These are phyloP conservation scores for Myrmecophaga tridactyla DNA, from an alignment of 2,113 vertebrate species.

Conservation along the genomic window DNA sequence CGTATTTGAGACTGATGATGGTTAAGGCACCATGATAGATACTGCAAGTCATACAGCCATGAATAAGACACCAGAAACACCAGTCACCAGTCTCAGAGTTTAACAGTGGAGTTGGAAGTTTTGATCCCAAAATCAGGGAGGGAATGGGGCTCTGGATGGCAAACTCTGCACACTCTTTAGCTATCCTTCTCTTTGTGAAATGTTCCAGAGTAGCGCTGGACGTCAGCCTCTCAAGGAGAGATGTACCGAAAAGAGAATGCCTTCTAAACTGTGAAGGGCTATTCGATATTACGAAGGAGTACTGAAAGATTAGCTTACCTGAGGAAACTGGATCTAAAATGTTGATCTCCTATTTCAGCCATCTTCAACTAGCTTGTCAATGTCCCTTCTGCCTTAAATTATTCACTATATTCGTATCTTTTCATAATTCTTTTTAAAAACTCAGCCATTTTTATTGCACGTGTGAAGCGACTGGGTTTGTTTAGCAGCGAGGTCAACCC, in stretches of 20 bases:
- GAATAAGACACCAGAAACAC: neutral
- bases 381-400: neutral
- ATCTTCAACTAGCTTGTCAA: neutral
- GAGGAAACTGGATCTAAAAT: neutral
- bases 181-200: neutral
- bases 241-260: neutral
- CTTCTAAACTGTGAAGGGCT: neutral
- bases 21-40: neutral
- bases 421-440: neutral
- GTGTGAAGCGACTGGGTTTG: neutral
- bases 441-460: neutral
- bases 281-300: neutral
- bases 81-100: neutral
- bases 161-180: neutral
- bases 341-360: neutral
- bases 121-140: neutral
- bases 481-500: constrained; percentile 18
- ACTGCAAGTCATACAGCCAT: neutral
- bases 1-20: neutral
- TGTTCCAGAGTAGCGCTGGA: neutral
- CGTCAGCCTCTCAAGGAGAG: constrained; percentile 7
- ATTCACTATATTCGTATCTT: constrained; percentile 10
- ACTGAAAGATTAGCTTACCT: neutral
- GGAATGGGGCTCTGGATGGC: neutral
- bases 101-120: neutral